Evolutionary conservation across 2,797 vertebrate genomes (phyloP).

Genomic region (Bryconaethiops microstoma): DNA sequence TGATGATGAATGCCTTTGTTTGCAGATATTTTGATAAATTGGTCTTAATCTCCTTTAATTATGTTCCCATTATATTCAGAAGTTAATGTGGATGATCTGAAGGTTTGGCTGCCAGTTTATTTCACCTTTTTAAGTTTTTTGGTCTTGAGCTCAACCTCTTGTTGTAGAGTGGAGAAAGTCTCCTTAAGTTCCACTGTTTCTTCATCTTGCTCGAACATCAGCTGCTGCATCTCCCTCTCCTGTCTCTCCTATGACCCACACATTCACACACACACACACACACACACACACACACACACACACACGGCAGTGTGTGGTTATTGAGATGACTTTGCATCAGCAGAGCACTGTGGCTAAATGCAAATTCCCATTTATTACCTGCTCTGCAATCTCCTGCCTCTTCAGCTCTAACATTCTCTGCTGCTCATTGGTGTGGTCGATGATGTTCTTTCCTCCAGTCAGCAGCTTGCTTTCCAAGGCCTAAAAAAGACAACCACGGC

Average conservation of each 20-base stretch:
- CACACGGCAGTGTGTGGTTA: background rate
- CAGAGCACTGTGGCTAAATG: background rate
- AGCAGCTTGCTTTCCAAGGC: slow-evolving; percentile 96
- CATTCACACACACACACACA: background rate
- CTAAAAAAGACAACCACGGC: slow-evolving; percentile 67
- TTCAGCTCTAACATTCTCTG: slow-evolving; percentile 93
- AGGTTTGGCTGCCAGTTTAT: background rate
- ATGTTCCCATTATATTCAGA: background rate
- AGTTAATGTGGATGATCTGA: background rate
- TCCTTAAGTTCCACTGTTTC: slow-evolving; percentile 93
- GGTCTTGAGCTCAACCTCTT: slow-evolving; percentile 97
- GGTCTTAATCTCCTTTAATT: too few relatives aligned
- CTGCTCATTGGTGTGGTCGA: slow-evolving; percentile 96
- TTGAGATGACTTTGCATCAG: background rate
- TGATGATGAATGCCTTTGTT: too few relatives aligned
- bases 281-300: background rate
- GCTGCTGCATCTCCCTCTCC: slow-evolving; percentile 93
- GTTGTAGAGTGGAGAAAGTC: slow-evolving; percentile 92
- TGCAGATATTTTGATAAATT: too few relatives aligned
- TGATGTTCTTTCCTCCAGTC: slow-evolving; percentile 93
- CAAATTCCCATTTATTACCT: slow-evolving; percentile 73
- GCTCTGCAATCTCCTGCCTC: slow-evolving; percentile 91
- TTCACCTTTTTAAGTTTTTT: slow-evolving; percentile 95
- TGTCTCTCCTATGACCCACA: slow-evolving; percentile 81
- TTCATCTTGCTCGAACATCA: slow-evolving; percentile 91